A percentile compares a stretch with the other conserved stretches of the same genome.
Conservation (phyloP, 2,888 invertebrate species). For the Pachliopta kotzebuea region DNA sequence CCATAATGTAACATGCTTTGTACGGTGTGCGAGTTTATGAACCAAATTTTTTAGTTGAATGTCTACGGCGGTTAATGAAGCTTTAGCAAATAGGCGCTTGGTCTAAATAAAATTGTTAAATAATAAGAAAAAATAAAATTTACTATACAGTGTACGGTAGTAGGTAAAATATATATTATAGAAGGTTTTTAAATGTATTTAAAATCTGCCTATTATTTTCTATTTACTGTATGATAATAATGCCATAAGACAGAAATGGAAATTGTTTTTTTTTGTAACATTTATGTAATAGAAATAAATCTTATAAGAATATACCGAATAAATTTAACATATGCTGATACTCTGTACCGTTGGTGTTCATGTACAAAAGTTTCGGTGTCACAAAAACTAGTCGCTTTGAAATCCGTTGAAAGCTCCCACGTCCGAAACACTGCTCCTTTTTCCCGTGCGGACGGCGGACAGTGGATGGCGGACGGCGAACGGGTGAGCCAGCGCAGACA, state of each 20-base stretch:
- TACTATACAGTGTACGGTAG: too few relatives aligned
- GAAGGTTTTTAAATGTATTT: too few relatives aligned
- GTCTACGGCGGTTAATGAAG: too few relatives aligned
- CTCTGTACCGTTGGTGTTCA: background rate
- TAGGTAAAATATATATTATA: too few relatives aligned
- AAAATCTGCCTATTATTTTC: too few relatives aligned
- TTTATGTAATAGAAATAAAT: background rate
- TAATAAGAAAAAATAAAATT: too few relatives aligned
- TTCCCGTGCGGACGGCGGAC: constrained; percentile 30
- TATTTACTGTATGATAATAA: too few relatives aligned
- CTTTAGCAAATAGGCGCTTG: too few relatives aligned
- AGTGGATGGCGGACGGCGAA: constrained; percentile 27
- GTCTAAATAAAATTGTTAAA: too few relatives aligned
- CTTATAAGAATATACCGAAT: background rate
- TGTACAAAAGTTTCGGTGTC: constrained; percentile 2
- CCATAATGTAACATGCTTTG: background rate
- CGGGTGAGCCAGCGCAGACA: constrained; percentile 35
- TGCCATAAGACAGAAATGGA: too few relatives aligned
- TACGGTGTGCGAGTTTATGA: background rate
- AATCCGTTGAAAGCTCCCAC: constrained; percentile 34
- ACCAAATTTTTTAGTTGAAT: too few relatives aligned
- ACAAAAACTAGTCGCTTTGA: constrained; percentile 30
- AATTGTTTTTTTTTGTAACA: too few relatives aligned
- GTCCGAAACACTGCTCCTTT: constrained; percentile 38
- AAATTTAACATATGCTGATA: background rate